These are phyloP conservation scores for Spodoptera frugiperda DNA, from an alignment of 1,140 invertebrate genomes.

Conservation along the genomic window DNA sequence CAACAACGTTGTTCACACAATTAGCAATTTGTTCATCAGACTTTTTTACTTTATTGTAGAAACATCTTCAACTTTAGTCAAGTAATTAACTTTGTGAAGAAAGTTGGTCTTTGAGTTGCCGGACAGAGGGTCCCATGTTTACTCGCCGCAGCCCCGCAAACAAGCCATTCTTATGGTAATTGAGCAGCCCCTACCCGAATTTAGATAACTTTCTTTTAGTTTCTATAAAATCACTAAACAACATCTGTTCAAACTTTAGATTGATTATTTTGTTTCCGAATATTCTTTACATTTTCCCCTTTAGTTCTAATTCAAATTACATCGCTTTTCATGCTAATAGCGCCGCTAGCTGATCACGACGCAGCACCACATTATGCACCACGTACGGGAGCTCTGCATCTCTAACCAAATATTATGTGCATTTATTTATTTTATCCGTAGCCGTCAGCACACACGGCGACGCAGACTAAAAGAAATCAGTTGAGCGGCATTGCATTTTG, in stretches of 20 bases:
- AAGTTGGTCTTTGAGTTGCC: constrained; percentile 65
- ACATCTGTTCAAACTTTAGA: constrained; percentile 45
- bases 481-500: constrained; percentile 48
- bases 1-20: constrained; percentile 36
- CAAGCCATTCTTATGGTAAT: constrained; percentile 76
- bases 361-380: constrained; percentile 60
- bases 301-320: constrained; percentile 55
- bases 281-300: constrained; percentile 24
- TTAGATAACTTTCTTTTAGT: constrained; percentile 53
- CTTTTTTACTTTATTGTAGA: constrained; percentile 44
- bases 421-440: constrained; percentile 70
- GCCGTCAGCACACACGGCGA: constrained; percentile 42
- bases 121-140: constrained; percentile 50
- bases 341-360: constrained; percentile 57
- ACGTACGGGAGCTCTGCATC: constrained; percentile 56
- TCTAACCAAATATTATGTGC: constrained; percentile 81
- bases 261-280: constrained; percentile 47
- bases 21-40: constrained; percentile 41
- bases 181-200: constrained; percentile 56
- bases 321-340: constrained; percentile 75
- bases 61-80: constrained; percentile 44
- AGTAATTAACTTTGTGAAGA: constrained; percentile 62
- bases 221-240: constrained; percentile 32
- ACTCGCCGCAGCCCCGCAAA: constrained; percentile 53
- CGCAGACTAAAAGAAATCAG: constrained; percentile 49